Base-by-base conservation (phyloP, 64 coral and sea anemone genomes). In the Montipora capricornis region DNA sequence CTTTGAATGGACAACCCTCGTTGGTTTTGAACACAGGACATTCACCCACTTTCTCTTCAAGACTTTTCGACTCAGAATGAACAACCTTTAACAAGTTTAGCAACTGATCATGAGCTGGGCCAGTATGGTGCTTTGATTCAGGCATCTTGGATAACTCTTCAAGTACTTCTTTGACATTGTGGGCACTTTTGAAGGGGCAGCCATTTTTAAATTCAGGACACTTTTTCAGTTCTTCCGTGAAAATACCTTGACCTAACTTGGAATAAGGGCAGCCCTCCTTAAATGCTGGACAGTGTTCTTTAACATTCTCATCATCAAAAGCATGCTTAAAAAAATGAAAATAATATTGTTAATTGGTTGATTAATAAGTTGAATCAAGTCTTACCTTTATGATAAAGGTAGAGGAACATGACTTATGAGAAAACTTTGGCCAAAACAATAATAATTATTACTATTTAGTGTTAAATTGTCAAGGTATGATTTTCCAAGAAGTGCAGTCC, bases 151-250 rank as follows among this genome's bases (percentile, higher is more conserved):
- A 80, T 49, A 95, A 75, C 64, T 95, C 90, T n/a, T 83, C 82
- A 20, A 88, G 64, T 46, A 95, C 75, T 5, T 92, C 94, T 7
- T 91, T 77, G 45, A 95, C 76, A 73, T 71, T 95, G 52, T 94
- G 74, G 47, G 92, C 71, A 74, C 80, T 75, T 66, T 98, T 98
- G 67, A 98, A 98, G 13, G 97, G 97, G 69, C 97, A 98, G 7
- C 97, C 97, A 45, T 92, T 71, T 90, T 96, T 60, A 46, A 98
- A 98, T 59, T 95, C 91, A 77, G 97, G 97, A 74, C 97, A 98
- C 68, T 98, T 96, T 75, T 96, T 70, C 69, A 89, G 24, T 75
- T 93, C 97, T 19, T 96, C 89, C 10, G 77, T 73, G n/a, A 91
- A 76, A 44, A 87, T 49, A 6, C 94, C 92, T 44, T 94, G 91